These are phyloP conservation scores for Folsomia candida DNA, from an alignment of 2,888 invertebrate species.

Conservation along the genomic window DNA sequence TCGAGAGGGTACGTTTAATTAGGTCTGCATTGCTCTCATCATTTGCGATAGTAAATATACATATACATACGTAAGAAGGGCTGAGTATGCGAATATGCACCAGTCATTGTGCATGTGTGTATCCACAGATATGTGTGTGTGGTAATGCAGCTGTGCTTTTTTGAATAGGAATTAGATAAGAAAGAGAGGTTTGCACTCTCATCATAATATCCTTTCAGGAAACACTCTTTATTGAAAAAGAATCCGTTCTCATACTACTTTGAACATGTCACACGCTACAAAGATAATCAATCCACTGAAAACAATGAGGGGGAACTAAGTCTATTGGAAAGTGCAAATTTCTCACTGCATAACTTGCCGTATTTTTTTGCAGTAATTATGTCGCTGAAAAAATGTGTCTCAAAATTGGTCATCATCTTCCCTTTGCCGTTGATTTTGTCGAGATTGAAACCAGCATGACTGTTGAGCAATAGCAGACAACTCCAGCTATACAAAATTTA, in stretches of 20 bases:
- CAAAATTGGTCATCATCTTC: background rate
- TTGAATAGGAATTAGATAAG: background rate
- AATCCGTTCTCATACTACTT: background rate
- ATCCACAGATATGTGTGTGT: background rate
- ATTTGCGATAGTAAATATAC: background rate
- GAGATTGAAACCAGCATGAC: slow-evolving; percentile 35
- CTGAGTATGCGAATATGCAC: too few species aligned
- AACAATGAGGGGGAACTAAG: background rate
- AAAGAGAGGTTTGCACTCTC: background rate
- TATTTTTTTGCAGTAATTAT: background rate
- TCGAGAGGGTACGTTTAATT: background rate
- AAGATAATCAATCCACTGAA: background rate
- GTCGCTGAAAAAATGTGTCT: background rate
- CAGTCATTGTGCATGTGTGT: too few species aligned
- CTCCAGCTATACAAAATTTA: too few species aligned
- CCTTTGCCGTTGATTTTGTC: slow-evolving; percentile 7
- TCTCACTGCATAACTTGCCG: background rate
- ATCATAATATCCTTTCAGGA: background rate
- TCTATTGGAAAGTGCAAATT: slow-evolving; percentile 2
- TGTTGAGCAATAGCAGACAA: slow-evolving; percentile 48
- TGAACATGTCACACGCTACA: background rate
- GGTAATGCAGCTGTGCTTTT: background rate
- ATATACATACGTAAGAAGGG: too few species aligned
- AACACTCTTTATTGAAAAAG: background rate
- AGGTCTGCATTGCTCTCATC: background rate